Evolutionary conservation across 1,140 invertebrate genomes (phyloP), one percentile per base, ranked within the genome.

Genomic region (Lepeophtheirus salmonis): DNA sequence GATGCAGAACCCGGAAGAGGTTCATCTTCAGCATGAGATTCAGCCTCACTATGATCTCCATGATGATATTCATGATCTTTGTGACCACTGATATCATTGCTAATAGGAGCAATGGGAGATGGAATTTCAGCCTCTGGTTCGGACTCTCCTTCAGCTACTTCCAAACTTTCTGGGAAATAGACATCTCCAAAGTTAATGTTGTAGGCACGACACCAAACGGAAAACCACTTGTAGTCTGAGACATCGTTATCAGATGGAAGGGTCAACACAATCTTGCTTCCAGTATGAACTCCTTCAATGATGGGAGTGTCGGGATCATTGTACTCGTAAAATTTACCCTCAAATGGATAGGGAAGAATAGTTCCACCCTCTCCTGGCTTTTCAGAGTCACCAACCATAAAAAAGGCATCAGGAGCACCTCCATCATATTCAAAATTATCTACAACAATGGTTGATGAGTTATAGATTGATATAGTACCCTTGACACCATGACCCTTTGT

Each of bases 371-470:
- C 59, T n/a, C 6, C 16, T 0, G 88, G 87, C 66, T 86, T 81
- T 0, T 76, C 73, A 1, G 86, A 86, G 65, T 80, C 87, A 3
- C 88, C 88, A 4, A 89, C 86, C 84, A 84, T 89, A 69, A 92
- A 92, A 68, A 87, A 90, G 2, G 86, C 85, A 68, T 89, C 86
- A 1, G 85, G 83, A 1, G 84, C 85, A 10, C 81, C 83, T 10
- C 88, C 88, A 66, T 91, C 86, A 66, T 90, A 92, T 20, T 53
- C 18, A 16, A 61, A 60, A 26, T 41, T 25, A 17, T 57, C 26
- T 14, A 57, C 26, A 25, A 57, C 14, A 13, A 57, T 20, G 4
- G 55, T 57, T 12, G 22, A 26, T 16, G 21, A 17, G 26, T 57
- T 41, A 2, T 26, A 2, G 55, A 30, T 21, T 3, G 25, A 57